Base-by-base conservation (phyloP, 2,797 vertebrate species). In the Ibycter americanus region DNA sequence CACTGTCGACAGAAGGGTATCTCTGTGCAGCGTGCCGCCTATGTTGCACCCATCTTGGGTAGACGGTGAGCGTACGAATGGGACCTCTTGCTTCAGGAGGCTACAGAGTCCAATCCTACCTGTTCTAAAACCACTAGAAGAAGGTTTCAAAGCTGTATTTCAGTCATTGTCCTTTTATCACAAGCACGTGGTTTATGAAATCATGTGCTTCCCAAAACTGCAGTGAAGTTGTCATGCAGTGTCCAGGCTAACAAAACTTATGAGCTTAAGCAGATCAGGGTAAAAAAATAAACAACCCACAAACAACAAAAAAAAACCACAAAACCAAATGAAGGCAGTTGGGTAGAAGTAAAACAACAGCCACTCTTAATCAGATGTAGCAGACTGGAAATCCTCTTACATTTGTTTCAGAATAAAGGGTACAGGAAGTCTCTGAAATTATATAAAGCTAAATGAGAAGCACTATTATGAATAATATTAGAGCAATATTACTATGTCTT, bases 11-110 rank as follows among this genome's bases (percentile, higher is more conserved):
- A 32, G 22, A 12, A 8, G 19, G 32, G 10, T 8, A 5, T 16
- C 58, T 23, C 16, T 14, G 10, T 3, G 3, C n/a, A 7, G 5
- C 1, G 2, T 3, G 8, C 3, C 0, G 8, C 3, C 0, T 5
- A 4, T 1, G 19, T 25, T 0, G 1, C 25, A 6, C 29, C 29
- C 5, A 6, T 4, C 31, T 6, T 12, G 11, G 3, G 47, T 1
- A 5, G 55, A 16, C 4, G 5, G 17, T 2, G 0, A 27, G 21
- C 3, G 1, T 8, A 8, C 1, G 0, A 32, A 21, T 4, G 21
- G 42, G 10, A 12, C 26, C 34, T 34, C 21, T 7, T 13, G 27
- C 22, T 51, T 36, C 65, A 20, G 36, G 29, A 44, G 56, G 34
- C 40, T 9, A 4, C 5, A 6, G 38, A 14, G 65, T 16, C 26